Conservation (phyloP, 2,113 vertebrate genomes). For the Alaudala cheleensis region DNA sequence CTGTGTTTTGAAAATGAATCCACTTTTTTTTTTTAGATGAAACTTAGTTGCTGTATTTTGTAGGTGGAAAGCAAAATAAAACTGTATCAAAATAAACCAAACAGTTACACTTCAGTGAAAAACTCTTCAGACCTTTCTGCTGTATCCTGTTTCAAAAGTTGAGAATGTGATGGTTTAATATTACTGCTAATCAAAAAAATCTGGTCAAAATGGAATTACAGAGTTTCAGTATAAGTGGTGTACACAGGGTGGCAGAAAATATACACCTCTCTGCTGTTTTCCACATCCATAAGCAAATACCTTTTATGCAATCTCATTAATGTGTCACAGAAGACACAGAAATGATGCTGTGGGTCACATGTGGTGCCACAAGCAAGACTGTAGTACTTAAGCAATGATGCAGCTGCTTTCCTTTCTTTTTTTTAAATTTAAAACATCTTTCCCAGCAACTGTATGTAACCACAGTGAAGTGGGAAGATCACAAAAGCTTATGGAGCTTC, state of each 20-base stretch:
- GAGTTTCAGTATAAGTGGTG: neutral
- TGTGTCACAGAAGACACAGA: neutral
- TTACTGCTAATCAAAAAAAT: neutral
- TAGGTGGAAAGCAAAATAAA: neutral
- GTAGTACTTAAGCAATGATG: neutral
- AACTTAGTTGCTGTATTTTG: neutral
- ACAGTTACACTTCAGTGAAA: neutral
- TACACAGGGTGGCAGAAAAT: neutral
- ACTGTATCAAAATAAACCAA: neutral
- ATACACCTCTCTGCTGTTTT: neutral
- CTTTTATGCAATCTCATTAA: neutral
- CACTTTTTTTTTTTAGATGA: neutral
- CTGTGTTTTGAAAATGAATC: neutral
- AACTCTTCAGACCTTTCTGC: neutral
- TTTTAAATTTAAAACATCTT: neutral
- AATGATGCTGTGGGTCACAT: neutral
- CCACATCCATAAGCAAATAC: neutral
- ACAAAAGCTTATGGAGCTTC: neutral
- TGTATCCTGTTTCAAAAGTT: neutral
- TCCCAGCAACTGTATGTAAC: neutral
- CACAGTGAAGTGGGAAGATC: neutral
- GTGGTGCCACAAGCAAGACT: neutral
- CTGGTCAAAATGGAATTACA: neutral
- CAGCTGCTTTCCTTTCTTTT: neutral
- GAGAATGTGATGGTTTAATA: neutral